phyloP scores from a whole-genome alignment of 2,888 invertebrate species.

The Chrysolina haemoptera region DNA sequence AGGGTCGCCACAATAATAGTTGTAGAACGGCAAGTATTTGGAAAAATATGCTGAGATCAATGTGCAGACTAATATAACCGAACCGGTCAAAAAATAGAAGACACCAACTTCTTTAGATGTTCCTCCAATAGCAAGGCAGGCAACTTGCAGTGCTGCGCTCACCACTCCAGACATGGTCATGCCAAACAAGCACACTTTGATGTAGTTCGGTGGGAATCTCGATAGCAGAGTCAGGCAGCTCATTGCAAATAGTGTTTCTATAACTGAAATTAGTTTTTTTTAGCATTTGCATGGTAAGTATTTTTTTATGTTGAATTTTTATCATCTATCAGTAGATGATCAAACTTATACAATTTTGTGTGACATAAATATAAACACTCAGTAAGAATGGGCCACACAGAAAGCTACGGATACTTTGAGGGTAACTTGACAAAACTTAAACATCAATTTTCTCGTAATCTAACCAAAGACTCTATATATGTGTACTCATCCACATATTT shows the following conservation, averaged over 20 bases:
- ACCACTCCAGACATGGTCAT: neutral
- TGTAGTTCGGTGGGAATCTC: neutral
- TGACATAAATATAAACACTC: too few species aligned
- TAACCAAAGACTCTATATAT: too few species aligned
- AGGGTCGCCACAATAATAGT: conserved; percentile 17
- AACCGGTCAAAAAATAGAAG: conserved; percentile 7
- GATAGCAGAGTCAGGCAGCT: neutral
- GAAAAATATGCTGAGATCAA: neutral
- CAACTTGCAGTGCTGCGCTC: conserved; percentile 13
- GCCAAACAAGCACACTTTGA: conserved; percentile 2
- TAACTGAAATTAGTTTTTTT: neutral
- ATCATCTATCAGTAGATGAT: too few species aligned
- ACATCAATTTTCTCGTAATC: too few species aligned
- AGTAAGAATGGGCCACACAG: too few species aligned
- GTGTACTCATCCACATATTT: too few species aligned
- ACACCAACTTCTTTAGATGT: neutral
- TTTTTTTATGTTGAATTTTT: too few species aligned
- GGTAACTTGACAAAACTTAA: too few species aligned
- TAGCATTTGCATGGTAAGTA: too few species aligned
- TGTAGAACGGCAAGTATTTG: neutral
- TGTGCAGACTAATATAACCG: neutral
- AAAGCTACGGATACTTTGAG: too few species aligned
- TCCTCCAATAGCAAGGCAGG: neutral
- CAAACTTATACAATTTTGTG: too few species aligned
- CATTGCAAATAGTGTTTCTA: neutral